Percentiles rank a stretch among this genome's conserved stretches.
phyloP scores from a whole-genome alignment of 2,888 invertebrate species.

The Eulithis testata region DNA sequence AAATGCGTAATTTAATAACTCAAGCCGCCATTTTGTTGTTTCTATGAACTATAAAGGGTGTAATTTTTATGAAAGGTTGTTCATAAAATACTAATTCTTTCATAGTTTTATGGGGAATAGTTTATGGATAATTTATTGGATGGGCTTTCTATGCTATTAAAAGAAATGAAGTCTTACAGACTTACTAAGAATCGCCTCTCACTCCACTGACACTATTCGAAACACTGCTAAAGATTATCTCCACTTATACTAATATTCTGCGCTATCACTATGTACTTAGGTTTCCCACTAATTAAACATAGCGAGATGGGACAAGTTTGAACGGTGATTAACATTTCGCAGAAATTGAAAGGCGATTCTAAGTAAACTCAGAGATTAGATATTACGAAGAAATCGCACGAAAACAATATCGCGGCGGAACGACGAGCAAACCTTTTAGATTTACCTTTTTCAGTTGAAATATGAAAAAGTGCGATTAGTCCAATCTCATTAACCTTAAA shows the following conservation, averaged over 20 bases:
- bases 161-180: too few relatives aligned
- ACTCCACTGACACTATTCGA: too few relatives aligned
- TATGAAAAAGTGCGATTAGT: conserved; percentile 4
- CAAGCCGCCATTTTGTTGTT: conserved; percentile 46
- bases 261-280: too few relatives aligned
- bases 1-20: conserved; percentile 53
- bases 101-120: conserved; percentile 15
- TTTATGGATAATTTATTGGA: conserved; percentile 16
- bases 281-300: too few relatives aligned
- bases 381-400: too few relatives aligned
- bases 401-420: not conserved
- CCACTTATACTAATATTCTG: too few relatives aligned
- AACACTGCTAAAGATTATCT: too few relatives aligned
- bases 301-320: too few relatives aligned
- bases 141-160: not conserved
- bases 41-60: conserved; percentile 31
- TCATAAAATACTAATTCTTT: conserved; percentile 13
- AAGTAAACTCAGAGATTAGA: too few relatives aligned
- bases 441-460: conserved; percentile 1
- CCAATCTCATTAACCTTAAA: conserved; percentile 9
- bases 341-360: too few relatives aligned
- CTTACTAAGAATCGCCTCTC: too few relatives aligned
- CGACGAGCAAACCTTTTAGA: not conserved
- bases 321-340: too few relatives aligned
- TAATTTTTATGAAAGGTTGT: conserved; percentile 27